Conservation (phyloP, 2,113 vertebrate genomes). For the Indri indri region DNA sequence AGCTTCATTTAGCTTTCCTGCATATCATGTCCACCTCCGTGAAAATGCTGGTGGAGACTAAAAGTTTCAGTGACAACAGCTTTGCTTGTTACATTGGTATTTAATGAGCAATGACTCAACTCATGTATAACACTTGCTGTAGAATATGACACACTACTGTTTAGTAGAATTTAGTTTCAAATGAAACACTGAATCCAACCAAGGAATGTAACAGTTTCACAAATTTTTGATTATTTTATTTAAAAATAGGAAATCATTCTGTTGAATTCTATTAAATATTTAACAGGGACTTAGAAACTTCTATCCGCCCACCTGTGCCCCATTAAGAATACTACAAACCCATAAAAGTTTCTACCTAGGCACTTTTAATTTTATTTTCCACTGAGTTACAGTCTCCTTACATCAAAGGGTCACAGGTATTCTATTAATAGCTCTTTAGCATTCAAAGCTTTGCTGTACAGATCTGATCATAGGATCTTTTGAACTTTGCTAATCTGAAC, state of each 20-base stretch:
- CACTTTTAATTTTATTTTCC: not conserved
- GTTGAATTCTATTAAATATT: not conserved
- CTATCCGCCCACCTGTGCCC: no score
- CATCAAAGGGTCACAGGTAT: not conserved
- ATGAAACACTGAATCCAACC: not conserved
- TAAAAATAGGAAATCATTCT: not conserved
- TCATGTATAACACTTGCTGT: not conserved
- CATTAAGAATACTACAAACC: not conserved
- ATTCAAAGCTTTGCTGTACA: not conserved
- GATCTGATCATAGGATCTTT: not conserved
- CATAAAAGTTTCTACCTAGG: not conserved
- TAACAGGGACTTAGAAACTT: not conserved
- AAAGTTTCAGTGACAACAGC: not conserved
- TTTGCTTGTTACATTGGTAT: not conserved
- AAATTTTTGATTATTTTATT: not conserved
- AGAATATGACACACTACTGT: not conserved
- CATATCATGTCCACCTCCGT: not conserved
- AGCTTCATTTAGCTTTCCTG: not conserved
- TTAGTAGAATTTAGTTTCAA: not conserved
- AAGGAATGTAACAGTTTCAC: not conserved
- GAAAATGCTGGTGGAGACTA: not conserved
- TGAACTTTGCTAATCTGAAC: not conserved
- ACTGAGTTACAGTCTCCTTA: not conserved
- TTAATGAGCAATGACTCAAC: not conserved
- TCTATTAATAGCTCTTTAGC: not conserved